A percentile compares a stretch with the other conserved stretches of the same genome.
Conservation (phyloP, 2,888 invertebrate species). For the Lacanobia wlatinum region DNA sequence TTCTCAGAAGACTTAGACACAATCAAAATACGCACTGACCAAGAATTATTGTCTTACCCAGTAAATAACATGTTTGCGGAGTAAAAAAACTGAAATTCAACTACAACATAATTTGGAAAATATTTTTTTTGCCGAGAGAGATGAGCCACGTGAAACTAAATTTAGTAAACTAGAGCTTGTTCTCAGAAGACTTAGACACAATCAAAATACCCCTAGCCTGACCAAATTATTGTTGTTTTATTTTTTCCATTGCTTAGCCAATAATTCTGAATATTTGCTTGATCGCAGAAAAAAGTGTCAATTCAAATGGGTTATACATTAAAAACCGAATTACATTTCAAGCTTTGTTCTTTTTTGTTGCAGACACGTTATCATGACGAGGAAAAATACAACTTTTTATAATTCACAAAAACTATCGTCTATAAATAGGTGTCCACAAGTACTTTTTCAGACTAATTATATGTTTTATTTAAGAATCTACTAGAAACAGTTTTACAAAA, state of each 20-base stretch:
- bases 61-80: too few species aligned
- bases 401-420: conserved; percentile 40
- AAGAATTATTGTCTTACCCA: conserved; percentile 1
- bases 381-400: conserved; percentile 36
- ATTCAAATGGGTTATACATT: conserved; percentile 14
- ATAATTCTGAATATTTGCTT: conserved; percentile 22
- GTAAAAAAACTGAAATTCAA: too few species aligned
- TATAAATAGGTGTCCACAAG: conserved; percentile 17
- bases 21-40: neutral
- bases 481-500: conserved; percentile 6
- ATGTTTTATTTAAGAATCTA: conserved; percentile 11
- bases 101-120: too few species aligned
- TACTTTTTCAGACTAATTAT: conserved; percentile 23
- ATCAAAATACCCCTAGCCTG: neutral
- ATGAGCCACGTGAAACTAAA: neutral
- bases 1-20: neutral
- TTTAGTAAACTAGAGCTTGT: neutral
- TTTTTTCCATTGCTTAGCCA: neutral
- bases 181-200: neutral
- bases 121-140: too few species aligned
- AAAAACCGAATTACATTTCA: conserved; percentile 34
- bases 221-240: neutral
- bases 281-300: conserved; percentile 8
- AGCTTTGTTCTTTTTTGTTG: conserved; percentile 40
- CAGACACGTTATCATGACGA: conserved; percentile 33